Percentiles rank a stretch among this genome's conserved stretches.
Conservation (phyloP, 2,797 vertebrate genomes). For the Botia kubotai region DNA sequence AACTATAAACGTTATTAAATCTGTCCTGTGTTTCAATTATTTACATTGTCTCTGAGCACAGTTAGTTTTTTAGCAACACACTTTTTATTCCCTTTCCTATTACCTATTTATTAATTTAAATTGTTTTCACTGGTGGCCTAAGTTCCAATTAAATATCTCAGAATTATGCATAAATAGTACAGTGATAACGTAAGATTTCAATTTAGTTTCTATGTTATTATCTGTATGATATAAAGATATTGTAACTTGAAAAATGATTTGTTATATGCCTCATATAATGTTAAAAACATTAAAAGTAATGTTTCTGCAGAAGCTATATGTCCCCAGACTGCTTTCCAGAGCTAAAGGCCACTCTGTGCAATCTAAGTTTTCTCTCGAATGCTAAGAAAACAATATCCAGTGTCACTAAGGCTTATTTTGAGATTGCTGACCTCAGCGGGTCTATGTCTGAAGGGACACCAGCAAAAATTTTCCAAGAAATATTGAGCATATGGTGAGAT, state of each 20-base stretch:
- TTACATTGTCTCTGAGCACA: too few species aligned
- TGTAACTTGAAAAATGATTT: neutral
- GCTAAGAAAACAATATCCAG: conserved; percentile 32
- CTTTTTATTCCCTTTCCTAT: too few species aligned
- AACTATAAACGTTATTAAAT: too few species aligned
- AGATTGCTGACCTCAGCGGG: conserved; percentile 29
- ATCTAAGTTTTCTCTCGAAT: neutral
- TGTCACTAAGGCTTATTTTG: conserved; percentile 5
- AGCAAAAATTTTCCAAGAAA: conserved; percentile 5
- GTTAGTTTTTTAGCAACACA: too few species aligned
- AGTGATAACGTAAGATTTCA: neutral
- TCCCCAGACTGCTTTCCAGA: neutral
- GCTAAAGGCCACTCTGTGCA: conserved; percentile 28
- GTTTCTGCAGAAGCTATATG: neutral
- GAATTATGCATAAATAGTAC: too few species aligned
- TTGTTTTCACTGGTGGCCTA: too few species aligned
- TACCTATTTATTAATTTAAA: too few species aligned
- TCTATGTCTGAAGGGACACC: conserved; percentile 29
- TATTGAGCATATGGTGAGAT: conserved; percentile 37
- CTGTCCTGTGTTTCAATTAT: too few species aligned
- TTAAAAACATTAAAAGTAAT: neutral
- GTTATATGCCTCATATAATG: conserved; percentile 2
- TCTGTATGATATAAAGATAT: neutral
- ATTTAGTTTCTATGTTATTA: neutral
- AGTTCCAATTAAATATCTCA: too few species aligned